Base-by-base conservation (phyloP, 2,888 invertebrate genomes). In the Torymus aiolomorphi region DNA sequence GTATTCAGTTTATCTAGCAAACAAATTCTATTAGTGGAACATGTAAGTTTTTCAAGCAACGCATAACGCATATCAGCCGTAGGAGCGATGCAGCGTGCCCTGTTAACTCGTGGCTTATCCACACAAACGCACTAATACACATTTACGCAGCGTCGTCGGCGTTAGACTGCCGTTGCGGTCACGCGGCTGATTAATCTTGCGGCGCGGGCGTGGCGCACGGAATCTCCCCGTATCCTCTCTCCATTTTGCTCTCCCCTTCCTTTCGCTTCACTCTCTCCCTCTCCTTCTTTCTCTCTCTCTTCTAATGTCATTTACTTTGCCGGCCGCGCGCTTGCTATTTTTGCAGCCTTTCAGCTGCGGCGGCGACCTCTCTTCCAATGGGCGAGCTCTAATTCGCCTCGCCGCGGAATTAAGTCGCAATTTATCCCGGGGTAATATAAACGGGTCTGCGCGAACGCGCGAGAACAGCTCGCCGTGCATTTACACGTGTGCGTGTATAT, bases 121-220 rank as follows among this genome's bases (percentile, higher is more conserved):
- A 18, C 18, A 66, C 20, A 79, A 78, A 73, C 57, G 76, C 80
- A 72, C 56, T 42, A 42, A 42, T 42, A 42, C 8, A 42, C 42
- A 42, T 42, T 42, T 42, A 8, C 42, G 1, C 42, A 42, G 73
- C 57, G 78, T 75, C 81, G 76, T 82, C 66, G 80, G 75, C 80
- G 76, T 83, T 82, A 83, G 61, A 76, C 82, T 82, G 8, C 84
- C 82, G 82, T 72, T 82, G 84, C 80, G 84, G 84, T 85, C 84
- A 82, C 83, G 82, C 83, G 82, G 82, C 82, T 85, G 85, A 86
- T 86, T 84, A 86, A 86, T 86, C 84, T 85, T 83, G 82, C 82
- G 82, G 82, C 74, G 80, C 83, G 78, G 80, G 82, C 81, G 71
- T 82, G 82, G 72, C 82, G 78, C 80, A 81, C 69, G 65, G 70